Evolutionary conservation across 1,140 invertebrate genomes (phyloP).

Genomic region (Drosophila pseudoobscura): DNA sequence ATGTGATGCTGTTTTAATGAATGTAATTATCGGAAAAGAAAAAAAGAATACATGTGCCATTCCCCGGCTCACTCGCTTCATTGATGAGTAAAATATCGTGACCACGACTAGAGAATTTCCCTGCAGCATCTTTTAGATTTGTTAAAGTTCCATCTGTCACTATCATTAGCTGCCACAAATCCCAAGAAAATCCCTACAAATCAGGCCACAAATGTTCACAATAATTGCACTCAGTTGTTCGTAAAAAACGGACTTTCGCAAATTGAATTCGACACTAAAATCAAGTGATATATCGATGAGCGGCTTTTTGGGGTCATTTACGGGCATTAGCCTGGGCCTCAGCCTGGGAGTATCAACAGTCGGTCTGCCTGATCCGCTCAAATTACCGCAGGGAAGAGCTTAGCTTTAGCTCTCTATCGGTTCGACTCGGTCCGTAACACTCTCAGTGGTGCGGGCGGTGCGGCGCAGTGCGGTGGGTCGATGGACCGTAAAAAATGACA

Average conservation of each 20-base stretch:
- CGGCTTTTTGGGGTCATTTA: constrained; percentile 66
- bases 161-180: constrained; percentile 3
- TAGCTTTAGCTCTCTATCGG: constrained; percentile 10
- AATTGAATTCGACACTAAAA: constrained; percentile 70
- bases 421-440: constrained; percentile 11
- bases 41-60: too few species aligned
- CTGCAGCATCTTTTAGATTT: too few species aligned
- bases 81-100: too few species aligned
- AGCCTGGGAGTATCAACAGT: constrained; percentile 41
- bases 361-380: constrained; percentile 55
- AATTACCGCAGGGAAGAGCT: constrained; percentile 57
- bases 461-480: not conserved
- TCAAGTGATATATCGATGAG: constrained; percentile 74
- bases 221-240: not conserved
- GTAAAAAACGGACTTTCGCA: constrained; percentile 33
- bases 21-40: constrained; percentile 12
- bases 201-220: constrained; percentile 18
- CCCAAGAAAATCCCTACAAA: constrained; percentile 7
- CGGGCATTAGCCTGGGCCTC: constrained; percentile 45
- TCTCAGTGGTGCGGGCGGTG: not conserved
- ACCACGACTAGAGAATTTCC: too few species aligned
- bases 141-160: not conserved
- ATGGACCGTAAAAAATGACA: constrained; percentile 66
- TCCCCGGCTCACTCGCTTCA: too few species aligned
- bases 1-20: constrained; percentile 15